These are phyloP conservation scores for Podarcis muralis DNA, from an alignment of 2,113 vertebrate genomes.

Conservation along the genomic window DNA sequence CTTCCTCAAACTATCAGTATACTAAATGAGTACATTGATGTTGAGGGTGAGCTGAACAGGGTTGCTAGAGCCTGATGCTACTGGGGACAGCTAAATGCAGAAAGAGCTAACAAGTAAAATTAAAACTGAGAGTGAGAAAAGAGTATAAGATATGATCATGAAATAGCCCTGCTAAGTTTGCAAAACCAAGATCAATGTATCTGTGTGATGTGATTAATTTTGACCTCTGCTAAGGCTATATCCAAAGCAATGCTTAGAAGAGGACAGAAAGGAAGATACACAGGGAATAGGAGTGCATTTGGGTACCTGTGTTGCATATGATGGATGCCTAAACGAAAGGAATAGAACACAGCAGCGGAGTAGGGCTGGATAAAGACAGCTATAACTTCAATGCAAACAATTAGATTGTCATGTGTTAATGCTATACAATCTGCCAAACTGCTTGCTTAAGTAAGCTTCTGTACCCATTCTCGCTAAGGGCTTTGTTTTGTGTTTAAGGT, in stretches of 20 bases:
- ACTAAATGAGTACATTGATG: neutral
- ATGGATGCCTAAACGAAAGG: neutral
- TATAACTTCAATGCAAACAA: slow-evolving; percentile 29
- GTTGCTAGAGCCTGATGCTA: neutral
- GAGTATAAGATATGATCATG: neutral
- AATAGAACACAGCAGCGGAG: neutral
- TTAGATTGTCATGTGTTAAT: neutral
- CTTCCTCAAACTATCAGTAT: neutral
- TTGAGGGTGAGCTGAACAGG: neutral
- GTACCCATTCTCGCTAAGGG: neutral
- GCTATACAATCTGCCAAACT: neutral
- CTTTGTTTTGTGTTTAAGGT: neutral
- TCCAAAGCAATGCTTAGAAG: fast-evolving
- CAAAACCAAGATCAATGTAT: neutral
- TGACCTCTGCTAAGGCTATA: neutral
- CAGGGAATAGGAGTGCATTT: fast-evolving
- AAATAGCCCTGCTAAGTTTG: neutral
- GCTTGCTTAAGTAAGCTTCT: slow-evolving; percentile 26
- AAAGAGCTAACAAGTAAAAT: neutral
- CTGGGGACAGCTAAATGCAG: neutral
- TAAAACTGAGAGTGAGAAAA: too few relatives aligned
- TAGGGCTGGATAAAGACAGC: slow-evolving; percentile 13
- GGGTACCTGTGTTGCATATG: neutral
- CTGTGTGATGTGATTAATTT: neutral
- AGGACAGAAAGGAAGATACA: neutral